phyloP scores from a whole-genome alignment of 2,113 vertebrate genomes.

The Gobius niger region DNA sequence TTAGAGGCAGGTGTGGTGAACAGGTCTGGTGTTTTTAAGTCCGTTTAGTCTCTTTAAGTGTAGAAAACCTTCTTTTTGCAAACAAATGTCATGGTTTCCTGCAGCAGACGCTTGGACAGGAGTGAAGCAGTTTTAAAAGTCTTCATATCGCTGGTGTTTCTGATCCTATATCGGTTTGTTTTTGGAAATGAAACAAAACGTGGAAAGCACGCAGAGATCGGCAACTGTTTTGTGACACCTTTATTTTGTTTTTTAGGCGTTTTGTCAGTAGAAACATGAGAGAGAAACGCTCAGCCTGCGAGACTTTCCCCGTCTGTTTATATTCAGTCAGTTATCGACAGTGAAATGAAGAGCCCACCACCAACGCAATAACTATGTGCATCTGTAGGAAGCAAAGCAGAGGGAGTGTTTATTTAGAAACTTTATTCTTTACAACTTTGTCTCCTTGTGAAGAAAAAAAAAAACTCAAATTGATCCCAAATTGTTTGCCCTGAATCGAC shows the following conservation, averaged over 20 bases:
- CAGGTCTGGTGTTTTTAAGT: no score
- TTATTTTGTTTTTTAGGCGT: conserved; percentile 52
- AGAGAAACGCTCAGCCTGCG: conserved; percentile 83
- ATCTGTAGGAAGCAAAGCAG: conserved; percentile 74
- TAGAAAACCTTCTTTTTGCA: no score
- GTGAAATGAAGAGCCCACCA: conserved; percentile 62
- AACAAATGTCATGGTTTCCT: no score
- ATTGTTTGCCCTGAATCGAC: conserved; percentile 63
- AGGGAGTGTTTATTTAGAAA: conserved; percentile 79
- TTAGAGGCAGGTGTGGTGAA: no score
- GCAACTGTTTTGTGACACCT: conserved; percentile 48
- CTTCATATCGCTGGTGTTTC: no score
- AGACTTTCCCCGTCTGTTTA: conserved; percentile 73
- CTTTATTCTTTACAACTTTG: conserved; percentile 79
- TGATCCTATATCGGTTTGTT: no score
- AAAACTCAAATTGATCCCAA: conserved; percentile 61
- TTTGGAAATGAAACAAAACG: conserved; percentile 21
- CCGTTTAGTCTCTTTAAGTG: no score
- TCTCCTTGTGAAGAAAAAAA: conserved; percentile 42
- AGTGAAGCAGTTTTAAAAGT: no score
- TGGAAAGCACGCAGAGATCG: conserved; percentile 54
- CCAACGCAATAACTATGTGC: conserved; percentile 62
- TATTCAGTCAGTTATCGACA: conserved; percentile 42
- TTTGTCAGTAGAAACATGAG: conserved; percentile 71
- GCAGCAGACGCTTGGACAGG: no score